A percentile compares a stretch with the other conserved stretches of the same genome.
Evolutionary conservation across 2,888 invertebrate genomes (phyloP).

Genomic region (Micropterix aruncella): DNA sequence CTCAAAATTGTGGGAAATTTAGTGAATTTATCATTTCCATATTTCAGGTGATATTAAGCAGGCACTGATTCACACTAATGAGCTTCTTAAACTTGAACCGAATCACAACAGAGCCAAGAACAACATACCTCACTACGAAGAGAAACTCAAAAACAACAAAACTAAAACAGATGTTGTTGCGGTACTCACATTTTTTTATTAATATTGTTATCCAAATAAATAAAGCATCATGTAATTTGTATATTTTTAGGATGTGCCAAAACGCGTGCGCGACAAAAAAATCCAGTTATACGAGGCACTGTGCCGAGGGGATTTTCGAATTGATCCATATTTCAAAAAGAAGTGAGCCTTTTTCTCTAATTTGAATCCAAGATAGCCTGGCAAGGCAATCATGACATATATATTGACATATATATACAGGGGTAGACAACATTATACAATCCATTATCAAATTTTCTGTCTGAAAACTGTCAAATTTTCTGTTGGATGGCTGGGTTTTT

Average conservation of each 20-base stretch:
- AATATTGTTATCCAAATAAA: conserved; percentile 2
- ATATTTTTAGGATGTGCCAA: neutral
- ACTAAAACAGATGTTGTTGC: conserved; percentile 23
- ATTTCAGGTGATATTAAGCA: conserved; percentile 67
- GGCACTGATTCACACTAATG: conserved; percentile 82
- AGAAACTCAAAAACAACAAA: conserved; percentile 21
- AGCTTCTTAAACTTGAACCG: conserved; percentile 66
- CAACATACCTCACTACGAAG: conserved; percentile 75
- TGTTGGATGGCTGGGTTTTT: too few relatives aligned
- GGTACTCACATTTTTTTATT: conserved; percentile 14
- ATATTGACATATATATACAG: too few relatives aligned
- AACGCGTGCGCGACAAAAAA: conserved; percentile 10
- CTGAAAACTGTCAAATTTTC: too few relatives aligned
- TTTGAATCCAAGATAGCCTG: too few relatives aligned
- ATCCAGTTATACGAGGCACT: conserved; percentile 56
- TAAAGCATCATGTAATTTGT: conserved; percentile 11
- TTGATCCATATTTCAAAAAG: conserved; percentile 26
- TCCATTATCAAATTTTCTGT: too few relatives aligned
- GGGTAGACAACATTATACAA: too few relatives aligned
- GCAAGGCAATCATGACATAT: too few relatives aligned
- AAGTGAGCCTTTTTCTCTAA: conserved; percentile 7
- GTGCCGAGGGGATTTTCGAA: conserved; percentile 62
- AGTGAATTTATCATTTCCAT: neutral
- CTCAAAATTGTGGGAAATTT: too few relatives aligned
- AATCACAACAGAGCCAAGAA: conserved; percentile 77